A percentile compares a stretch with the other conserved stretches of the same genome.
These are phyloP conservation scores for Acrocephalus arundinaceus DNA, from an alignment of 2,113 vertebrate genomes.

Conservation along the genomic window DNA sequence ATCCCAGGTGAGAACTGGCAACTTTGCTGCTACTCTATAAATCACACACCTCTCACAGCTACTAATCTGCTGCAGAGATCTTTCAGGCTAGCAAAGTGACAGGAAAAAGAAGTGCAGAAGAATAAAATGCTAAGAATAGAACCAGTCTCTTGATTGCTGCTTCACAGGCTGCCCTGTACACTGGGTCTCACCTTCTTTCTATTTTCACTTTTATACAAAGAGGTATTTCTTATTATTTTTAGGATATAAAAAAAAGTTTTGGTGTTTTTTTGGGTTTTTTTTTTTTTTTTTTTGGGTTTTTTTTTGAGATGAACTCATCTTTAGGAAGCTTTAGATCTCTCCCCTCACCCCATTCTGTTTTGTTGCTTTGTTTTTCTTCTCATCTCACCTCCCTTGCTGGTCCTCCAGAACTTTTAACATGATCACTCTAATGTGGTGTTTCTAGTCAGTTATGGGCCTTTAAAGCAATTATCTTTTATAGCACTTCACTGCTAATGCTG, in stretches of 20 bases:
- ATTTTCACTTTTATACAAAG: neutral
- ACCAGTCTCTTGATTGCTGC: neutral
- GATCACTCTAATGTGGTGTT: neutral
- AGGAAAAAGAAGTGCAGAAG: neutral
- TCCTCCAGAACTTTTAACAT: neutral
- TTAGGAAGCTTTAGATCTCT: neutral
- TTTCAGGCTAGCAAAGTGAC: neutral
- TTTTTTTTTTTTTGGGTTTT: neutral
- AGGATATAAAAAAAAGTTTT: neutral
- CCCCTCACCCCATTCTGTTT: neutral
- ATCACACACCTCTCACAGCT: neutral
- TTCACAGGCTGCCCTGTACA: neutral
- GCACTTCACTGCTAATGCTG: neutral
- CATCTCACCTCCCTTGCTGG: neutral
- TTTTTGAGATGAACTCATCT: neutral
- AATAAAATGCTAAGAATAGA: conserved; percentile 24
- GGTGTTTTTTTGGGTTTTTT: neutral
- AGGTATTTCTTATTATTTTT: neutral
- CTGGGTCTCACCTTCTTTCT: neutral
- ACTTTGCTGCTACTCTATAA: neutral
- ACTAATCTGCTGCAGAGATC: conserved; percentile 14
- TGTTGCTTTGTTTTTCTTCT: neutral
- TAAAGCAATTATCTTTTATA: conserved; percentile 2
- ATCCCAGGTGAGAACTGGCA: conserved; percentile 1
- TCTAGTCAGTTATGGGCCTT: neutral